These are phyloP conservation scores for Portevinia maculata DNA, from an alignment of 2,888 invertebrate genomes.

Conservation along the genomic window DNA sequence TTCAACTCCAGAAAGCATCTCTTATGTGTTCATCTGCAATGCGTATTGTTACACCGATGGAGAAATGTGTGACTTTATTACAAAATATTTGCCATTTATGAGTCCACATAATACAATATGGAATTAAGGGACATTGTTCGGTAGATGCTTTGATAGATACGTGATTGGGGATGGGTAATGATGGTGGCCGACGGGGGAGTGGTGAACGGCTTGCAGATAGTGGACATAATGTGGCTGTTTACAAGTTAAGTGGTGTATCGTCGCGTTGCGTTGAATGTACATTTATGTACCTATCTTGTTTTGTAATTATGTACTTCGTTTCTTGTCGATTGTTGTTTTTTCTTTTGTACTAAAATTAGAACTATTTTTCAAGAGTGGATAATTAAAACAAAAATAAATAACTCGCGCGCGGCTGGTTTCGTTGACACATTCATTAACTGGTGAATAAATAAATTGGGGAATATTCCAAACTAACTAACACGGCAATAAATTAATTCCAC, in stretches of 20 bases:
- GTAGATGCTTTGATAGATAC: constrained; percentile 32
- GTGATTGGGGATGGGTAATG: no score
- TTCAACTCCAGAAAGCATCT: constrained; percentile 28
- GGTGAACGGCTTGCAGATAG: not conserved
- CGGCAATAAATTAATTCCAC: constrained; percentile 67
- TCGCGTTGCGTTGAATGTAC: not conserved
- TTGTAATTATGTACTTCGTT: constrained; percentile 33
- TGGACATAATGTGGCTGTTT: constrained; percentile 39
- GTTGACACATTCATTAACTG: constrained; percentile 72
- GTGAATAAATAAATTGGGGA: constrained; percentile 64
- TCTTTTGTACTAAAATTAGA: constrained; percentile 55
- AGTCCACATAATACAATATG: constrained; percentile 65
- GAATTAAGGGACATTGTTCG: constrained; percentile 69
- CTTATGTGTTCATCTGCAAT: constrained; percentile 70
- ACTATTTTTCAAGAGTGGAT: constrained; percentile 38
- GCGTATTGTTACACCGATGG: constrained; percentile 72
- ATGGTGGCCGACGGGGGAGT: not conserved
- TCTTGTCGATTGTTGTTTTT: constrained; percentile 19
- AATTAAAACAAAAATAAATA: constrained; percentile 42
- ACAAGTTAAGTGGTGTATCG: not conserved
- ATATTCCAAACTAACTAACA: constrained; percentile 53
- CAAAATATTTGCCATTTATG: constrained; percentile 74
- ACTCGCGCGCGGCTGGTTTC: constrained; percentile 16
- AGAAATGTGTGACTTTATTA: constrained; percentile 72
- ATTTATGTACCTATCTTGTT: no score